A percentile compares a stretch with the other conserved stretches of the same genome.
phyloP scores from a whole-genome alignment of 2,888 invertebrate species.

The Tryphoninae sp. region DNA sequence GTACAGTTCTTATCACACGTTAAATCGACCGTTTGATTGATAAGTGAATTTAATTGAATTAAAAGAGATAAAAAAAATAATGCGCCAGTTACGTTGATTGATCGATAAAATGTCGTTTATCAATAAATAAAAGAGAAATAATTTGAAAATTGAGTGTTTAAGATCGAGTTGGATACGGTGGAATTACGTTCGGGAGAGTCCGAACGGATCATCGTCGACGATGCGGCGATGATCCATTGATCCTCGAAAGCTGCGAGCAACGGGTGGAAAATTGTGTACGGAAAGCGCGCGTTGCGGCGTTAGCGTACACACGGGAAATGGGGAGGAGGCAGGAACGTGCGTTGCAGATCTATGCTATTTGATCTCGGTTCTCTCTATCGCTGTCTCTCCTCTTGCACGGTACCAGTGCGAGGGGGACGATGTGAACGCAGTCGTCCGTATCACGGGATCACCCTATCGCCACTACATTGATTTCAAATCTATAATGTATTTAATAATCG shows the following conservation, averaged over 20 bases:
- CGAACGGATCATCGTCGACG: slow-evolving; percentile 47
- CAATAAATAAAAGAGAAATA: too few species aligned
- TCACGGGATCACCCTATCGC: slow-evolving; percentile 65
- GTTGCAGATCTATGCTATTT: slow-evolving; percentile 37
- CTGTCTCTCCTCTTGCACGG: not conserved
- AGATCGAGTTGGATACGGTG: not conserved
- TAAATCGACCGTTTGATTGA: not conserved
- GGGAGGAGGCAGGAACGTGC: slow-evolving; percentile 32
- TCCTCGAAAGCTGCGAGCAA: slow-evolving; percentile 65
- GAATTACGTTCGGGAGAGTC: slow-evolving; percentile 37
- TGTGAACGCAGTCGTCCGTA: slow-evolving; percentile 60
- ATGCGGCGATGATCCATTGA: slow-evolving; percentile 60
- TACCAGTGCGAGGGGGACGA: slow-evolving; percentile 34
- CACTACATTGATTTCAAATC: slow-evolving; percentile 66
- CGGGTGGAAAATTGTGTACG: slow-evolving; percentile 74
- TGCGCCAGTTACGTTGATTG: not conserved
- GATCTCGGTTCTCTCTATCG: slow-evolving; percentile 43
- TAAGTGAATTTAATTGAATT: too few species aligned
- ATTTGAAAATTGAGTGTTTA: too few species aligned
- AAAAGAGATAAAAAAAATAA: too few species aligned
- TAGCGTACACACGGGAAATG: slow-evolving; percentile 57
- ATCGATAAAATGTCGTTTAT: not conserved
- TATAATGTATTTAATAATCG: slow-evolving; percentile 68
- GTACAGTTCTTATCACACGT: slow-evolving; percentile 8
- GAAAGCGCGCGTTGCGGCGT: slow-evolving; percentile 59